Evolutionary conservation across 1,140 invertebrate species (phyloP).

Genomic region (Rhynchophorus ferrugineus): DNA sequence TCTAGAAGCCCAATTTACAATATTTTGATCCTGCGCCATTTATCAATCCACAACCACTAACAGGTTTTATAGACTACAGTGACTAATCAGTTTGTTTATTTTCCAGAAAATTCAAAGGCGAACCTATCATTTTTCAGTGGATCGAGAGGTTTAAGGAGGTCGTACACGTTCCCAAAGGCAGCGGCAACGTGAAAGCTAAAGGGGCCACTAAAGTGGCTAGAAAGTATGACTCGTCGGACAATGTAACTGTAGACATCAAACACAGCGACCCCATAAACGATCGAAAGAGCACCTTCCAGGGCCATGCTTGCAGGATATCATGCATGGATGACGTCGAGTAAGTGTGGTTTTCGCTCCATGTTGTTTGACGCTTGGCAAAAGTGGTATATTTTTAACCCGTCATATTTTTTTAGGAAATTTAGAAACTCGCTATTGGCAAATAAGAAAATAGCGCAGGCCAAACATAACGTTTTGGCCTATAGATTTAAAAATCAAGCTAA

Average conservation of each 20-base stretch:
- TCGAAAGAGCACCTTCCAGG: slow-evolving; percentile 75
- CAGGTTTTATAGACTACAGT: too few species aligned
- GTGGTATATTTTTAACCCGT: too few species aligned
- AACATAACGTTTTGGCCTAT: slow-evolving; percentile 79
- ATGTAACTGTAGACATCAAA: slow-evolving; percentile 35
- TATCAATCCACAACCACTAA: too few species aligned
- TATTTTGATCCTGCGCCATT: too few species aligned
- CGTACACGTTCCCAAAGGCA: slow-evolving; percentile 29
- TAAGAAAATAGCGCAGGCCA: slow-evolving; percentile 70
- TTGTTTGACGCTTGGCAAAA: slow-evolving; percentile 6
- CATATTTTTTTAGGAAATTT: slow-evolving; percentile 52
- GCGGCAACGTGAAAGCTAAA: not conserved
- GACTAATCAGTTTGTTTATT: too few species aligned
- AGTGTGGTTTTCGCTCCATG: slow-evolving; percentile 10
- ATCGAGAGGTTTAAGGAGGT: slow-evolving; percentile 65
- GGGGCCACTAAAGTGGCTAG: too few species aligned
- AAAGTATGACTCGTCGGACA: too few species aligned
- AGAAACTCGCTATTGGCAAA: slow-evolving; percentile 59
- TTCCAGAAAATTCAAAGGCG: slow-evolving; percentile 59
- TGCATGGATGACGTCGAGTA: slow-evolving; percentile 58
- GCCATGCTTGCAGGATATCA: slow-evolving; percentile 60
- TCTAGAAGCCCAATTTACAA: too few species aligned
- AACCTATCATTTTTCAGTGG: slow-evolving; percentile 67
- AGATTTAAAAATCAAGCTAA: slow-evolving; percentile 42
- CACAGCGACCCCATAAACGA: slow-evolving; percentile 67